These are phyloP conservation scores for Blomia tropicalis DNA, from an alignment of 2,888 invertebrate species.

Conservation along the genomic window DNA sequence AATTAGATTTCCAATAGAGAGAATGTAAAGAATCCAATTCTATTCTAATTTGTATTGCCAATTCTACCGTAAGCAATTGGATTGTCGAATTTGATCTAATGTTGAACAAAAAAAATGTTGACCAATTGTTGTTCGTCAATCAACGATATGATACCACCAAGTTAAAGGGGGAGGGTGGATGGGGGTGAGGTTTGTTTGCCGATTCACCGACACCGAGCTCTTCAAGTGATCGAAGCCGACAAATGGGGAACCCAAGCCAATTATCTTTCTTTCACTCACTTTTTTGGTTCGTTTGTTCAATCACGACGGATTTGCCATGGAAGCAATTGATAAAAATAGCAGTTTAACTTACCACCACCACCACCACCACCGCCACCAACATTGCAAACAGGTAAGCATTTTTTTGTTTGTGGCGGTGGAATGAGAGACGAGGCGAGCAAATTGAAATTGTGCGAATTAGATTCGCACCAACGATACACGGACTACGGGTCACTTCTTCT, in stretches of 20 bases:
- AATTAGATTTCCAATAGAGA: neutral
- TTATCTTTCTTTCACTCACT: conserved; percentile 7
- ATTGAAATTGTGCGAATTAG: conserved; percentile 12
- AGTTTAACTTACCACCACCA: neutral
- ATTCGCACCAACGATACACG: neutral
- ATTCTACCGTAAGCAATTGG: no score
- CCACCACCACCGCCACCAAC: no score
- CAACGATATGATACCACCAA: no score
- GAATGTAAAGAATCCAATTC: conserved; percentile 10
- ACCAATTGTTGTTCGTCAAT: no score
- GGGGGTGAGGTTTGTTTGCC: no score
- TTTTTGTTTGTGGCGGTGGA: neutral
- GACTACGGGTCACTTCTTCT: no score
- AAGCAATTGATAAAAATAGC: neutral
- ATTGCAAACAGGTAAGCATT: neutral
- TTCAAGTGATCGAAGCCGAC: neutral
- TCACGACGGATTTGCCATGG: neutral
- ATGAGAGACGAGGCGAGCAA: neutral
- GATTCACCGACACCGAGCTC: no score
- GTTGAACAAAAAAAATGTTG: no score
- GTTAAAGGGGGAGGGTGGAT: no score
- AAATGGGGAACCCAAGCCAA: conserved; percentile 14
- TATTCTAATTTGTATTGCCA: no score
- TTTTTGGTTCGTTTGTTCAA: no score
- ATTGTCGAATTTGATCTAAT: no score